Base-by-base conservation (phyloP, 2,888 invertebrate genomes). In the Eulithis prunata region DNA sequence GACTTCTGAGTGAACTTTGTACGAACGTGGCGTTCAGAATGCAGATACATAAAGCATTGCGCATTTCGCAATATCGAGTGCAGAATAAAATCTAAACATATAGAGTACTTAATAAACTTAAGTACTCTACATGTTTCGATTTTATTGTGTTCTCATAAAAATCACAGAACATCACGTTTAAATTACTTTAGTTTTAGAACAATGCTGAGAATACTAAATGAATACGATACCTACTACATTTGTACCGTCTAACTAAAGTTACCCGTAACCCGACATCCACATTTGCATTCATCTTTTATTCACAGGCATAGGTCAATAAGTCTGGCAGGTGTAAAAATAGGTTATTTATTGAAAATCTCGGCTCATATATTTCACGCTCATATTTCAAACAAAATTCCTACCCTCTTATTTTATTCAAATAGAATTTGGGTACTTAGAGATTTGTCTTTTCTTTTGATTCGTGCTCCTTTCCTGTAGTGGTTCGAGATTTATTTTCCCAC, bases 241-340 rank as follows among this genome's bases (percentile, higher is more conserved):
- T 49, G 32, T 43, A 43, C 11, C n/a, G 10, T 32, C 46, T 13
- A 53, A 32, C 52, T 43, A 36, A 38, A 3, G 38, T 8, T 46
- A 46, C 45, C 53, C 59, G 52, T 14, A 47, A 62, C 32, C 66
- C 65, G 54, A 51, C 57, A 70, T 75, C 71, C 72, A 75, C 75
- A 79, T 84, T 82, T 80, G 78, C 79, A 77, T 76, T 80, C 78
- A 85, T 86, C 74, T 82, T 80, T 84, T 83, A 86, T 85, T 86
- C 81, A 84, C 79, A 57, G 69, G 57, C 60, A 60, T 64, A 75
- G 77, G 72, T 78, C 74, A 76, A 62, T 71, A 70, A 67, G 75
- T 75, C 74, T 74, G 69, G 71, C 70, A 59, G 65, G 71, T 71
- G 71, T 80, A 80, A 76, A 81, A 83, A 81, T 81, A 82, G 78